These are phyloP conservation scores for Agonopterix subpropinquella DNA, from an alignment of 2,888 invertebrate species.

Conservation along the genomic window DNA sequence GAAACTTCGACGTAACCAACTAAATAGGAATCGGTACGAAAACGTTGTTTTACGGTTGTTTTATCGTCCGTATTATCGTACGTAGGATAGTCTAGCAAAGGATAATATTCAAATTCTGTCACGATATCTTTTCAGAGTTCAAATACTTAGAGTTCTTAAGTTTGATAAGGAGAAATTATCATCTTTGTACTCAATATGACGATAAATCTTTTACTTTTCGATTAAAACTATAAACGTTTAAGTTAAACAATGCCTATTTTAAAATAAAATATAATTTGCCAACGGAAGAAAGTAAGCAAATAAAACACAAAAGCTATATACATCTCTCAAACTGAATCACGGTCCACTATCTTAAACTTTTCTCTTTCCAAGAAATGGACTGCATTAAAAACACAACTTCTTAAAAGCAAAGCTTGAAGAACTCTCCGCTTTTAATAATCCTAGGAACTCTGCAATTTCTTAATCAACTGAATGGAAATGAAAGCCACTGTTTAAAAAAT, in stretches of 20 bases:
- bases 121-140: too few species aligned
- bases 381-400: conserved; percentile 29
- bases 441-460: conserved; percentile 19
- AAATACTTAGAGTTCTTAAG: too few species aligned
- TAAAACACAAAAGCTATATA: conserved; percentile 27
- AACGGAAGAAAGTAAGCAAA: conserved; percentile 2
- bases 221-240: too few species aligned
- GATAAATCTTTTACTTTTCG: too few species aligned
- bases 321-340: conserved; percentile 20
- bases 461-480: conserved; percentile 15
- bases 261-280: background rate
- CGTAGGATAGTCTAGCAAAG: too few species aligned
- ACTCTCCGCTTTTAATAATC: conserved; percentile 13
- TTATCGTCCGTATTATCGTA: too few species aligned
- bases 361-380: conserved; percentile 19
- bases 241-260: background rate
- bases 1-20: too few species aligned
- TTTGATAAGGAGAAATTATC: too few species aligned
- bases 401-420: conserved; percentile 13
- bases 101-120: too few species aligned
- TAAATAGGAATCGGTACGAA: too few species aligned
- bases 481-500: conserved; percentile 9
- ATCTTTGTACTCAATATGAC: too few species aligned
- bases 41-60: too few species aligned
- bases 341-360: conserved; percentile 16